A percentile compares a stretch with the other conserved stretches of the same genome.
Evolutionary conservation across 2,888 invertebrate genomes (phyloP).

Genomic region (Pegoplata infirma): DNA sequence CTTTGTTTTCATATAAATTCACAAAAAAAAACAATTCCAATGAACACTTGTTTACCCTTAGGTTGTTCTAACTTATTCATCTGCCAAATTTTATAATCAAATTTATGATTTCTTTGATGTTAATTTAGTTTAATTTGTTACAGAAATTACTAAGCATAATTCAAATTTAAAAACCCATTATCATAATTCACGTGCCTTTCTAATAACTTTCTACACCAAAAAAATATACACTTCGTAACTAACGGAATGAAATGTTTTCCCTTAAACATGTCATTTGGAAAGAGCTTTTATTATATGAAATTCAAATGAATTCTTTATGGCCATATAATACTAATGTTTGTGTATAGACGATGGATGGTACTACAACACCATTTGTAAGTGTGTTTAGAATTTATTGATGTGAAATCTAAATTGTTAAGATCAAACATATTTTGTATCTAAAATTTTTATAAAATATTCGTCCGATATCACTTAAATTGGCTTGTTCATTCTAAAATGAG

Average conservation of each 20-base stretch:
- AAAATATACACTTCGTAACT: background rate
- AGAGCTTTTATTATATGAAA: slow-evolving; percentile 37
- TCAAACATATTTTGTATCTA: too few relatives aligned
- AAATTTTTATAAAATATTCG: too few relatives aligned
- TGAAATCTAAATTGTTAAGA: too few relatives aligned
- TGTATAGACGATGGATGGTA: too few relatives aligned
- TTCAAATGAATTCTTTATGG: slow-evolving; percentile 50
- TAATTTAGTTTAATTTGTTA: slow-evolving; percentile 47
- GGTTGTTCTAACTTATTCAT: background rate
- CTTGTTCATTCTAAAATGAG: too few relatives aligned
- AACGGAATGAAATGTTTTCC: slow-evolving; percentile 4
- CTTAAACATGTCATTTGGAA: slow-evolving; percentile 19
- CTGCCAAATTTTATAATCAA: slow-evolving; percentile 20
- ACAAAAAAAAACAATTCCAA: background rate
- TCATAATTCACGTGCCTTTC: slow-evolving; percentile 56
- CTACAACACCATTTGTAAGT: too few relatives aligned
- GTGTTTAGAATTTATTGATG: too few relatives aligned
- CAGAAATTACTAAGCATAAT: slow-evolving; percentile 42
- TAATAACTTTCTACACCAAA: slow-evolving; percentile 18
- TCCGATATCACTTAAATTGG: too few relatives aligned
- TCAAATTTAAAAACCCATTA: slow-evolving; percentile 58
- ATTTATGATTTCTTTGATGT: slow-evolving; percentile 52
- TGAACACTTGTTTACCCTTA: slow-evolving; percentile 8
- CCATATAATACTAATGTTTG: slow-evolving; percentile 23
- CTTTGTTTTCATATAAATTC: background rate